Evolutionary conservation across 2,888 invertebrate species (phyloP).

Genomic region (Andrena camellia): DNA sequence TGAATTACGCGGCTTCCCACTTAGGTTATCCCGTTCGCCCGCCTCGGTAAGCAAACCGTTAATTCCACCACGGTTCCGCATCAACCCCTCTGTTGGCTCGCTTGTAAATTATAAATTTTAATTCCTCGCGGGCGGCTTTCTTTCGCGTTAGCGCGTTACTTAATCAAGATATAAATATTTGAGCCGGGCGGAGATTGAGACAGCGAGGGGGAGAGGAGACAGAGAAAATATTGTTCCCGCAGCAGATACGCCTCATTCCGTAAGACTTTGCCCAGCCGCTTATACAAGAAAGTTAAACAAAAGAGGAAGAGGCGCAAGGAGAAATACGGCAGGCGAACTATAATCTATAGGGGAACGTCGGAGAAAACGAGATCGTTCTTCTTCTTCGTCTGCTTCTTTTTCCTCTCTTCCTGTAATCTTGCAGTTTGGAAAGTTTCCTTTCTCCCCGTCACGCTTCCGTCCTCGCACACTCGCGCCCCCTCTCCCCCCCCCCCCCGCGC

Average conservation of each 20-base stretch:
- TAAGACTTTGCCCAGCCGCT: conserved; percentile 55
- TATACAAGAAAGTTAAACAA: conserved; percentile 71
- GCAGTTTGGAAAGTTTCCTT: conserved; percentile 47
- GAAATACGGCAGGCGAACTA: conserved; percentile 51
- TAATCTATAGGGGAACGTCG: conserved; percentile 60
- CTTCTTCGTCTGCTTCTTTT: conserved; percentile 18
- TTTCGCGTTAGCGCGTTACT: conserved; percentile 15
- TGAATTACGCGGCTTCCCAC: conserved; percentile 11
- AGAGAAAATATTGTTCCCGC: conserved; percentile 67
- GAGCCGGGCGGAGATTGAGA: conserved; percentile 43
- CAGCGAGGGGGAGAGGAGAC: not conserved
- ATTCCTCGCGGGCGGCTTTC: conserved; percentile 15
- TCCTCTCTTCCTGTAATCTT: conserved; percentile 46
- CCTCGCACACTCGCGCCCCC: conserved; percentile 25
- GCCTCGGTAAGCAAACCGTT: conserved; percentile 16
- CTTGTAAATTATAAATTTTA: conserved; percentile 27
- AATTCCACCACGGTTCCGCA: conserved; percentile 5
- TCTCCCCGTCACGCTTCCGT: not conserved
- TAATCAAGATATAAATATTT: conserved; percentile 59
- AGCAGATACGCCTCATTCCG: conserved; percentile 57
- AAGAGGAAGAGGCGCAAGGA: conserved; percentile 42
- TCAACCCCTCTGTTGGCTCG: not conserved
- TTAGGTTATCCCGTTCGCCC: not conserved
- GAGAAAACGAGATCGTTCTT: conserved; percentile 51
- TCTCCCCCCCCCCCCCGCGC: not conserved